Percentiles rank a stretch among this genome's conserved stretches.
Evolutionary conservation across 1,140 invertebrate species (phyloP).

Genomic region (Zophobas atratus): DNA sequence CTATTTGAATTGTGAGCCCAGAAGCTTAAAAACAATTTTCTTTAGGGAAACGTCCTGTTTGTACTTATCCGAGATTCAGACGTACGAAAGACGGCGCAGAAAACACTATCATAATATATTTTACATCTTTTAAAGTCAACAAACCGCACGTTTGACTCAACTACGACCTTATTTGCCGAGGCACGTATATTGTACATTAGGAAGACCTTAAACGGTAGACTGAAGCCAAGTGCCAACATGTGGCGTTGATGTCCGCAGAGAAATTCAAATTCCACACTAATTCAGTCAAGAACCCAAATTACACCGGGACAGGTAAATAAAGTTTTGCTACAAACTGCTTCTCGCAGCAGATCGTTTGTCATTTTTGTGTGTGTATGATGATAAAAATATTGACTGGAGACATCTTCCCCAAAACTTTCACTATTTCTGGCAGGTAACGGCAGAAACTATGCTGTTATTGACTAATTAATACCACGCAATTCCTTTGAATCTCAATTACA

Average conservation of each 20-base stretch:
- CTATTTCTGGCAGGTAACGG: no score
- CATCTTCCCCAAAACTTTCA: no score
- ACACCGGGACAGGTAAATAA: constrained; percentile 37
- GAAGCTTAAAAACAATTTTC: constrained; percentile 47
- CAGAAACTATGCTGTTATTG: no score
- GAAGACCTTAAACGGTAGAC: constrained; percentile 37
- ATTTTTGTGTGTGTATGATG: neutral
- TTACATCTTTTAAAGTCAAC: constrained; percentile 39
- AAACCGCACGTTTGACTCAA: constrained; percentile 31
- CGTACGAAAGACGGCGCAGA: constrained; percentile 2
- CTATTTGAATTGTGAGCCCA: constrained; percentile 43
- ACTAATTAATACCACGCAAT: no score
- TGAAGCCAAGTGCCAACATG: constrained; percentile 29
- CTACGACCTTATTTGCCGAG: constrained; percentile 31
- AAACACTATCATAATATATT: constrained; percentile 34
- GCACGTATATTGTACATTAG: constrained; percentile 43
- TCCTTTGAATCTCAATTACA: no score
- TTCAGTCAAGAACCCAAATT: constrained; percentile 28
- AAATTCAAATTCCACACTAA: constrained; percentile 38
- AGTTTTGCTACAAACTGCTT: neutral
- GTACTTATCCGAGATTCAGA: constrained; percentile 27
- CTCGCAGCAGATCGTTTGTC: constrained; percentile 1
- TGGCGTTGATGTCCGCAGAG: constrained; percentile 38
- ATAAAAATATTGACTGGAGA: neutral
- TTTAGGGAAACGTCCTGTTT: constrained; percentile 42